Percentiles rank a stretch among this genome's conserved stretches.
These are phyloP conservation scores for Carassius carassius DNA, from an alignment of 2,113 vertebrate genomes.

Conservation along the genomic window DNA sequence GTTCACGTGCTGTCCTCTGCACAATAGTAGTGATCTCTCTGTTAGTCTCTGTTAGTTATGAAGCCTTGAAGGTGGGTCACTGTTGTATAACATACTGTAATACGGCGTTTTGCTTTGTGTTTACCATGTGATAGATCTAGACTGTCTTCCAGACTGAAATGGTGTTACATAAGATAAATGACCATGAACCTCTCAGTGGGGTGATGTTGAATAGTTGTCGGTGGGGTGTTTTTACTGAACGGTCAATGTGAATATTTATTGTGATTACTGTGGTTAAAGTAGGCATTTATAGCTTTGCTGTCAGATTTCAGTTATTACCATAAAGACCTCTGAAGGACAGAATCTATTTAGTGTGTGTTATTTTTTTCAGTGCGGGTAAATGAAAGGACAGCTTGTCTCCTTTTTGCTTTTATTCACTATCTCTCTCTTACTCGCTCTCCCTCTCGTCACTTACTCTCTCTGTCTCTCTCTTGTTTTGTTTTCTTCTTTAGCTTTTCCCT, in stretches of 20 bases:
- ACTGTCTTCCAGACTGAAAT: slow-evolving; percentile 17
- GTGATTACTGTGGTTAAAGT: slow-evolving; percentile 36
- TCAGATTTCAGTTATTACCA: slow-evolving; percentile 48
- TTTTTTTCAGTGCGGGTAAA: slow-evolving; percentile 45
- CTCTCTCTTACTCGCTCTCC: not conserved
- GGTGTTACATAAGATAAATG: not conserved
- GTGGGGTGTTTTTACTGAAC: slow-evolving; percentile 26
- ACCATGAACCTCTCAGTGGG: not conserved
- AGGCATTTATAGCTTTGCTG: slow-evolving; percentile 43
- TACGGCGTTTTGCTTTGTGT: not conserved
- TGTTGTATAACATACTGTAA: not conserved
- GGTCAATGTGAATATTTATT: slow-evolving; percentile 21
- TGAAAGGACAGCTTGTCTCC: slow-evolving; percentile 36
- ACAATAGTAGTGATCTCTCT: not conserved
- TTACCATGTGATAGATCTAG: not conserved
- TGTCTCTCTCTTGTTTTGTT: not conserved
- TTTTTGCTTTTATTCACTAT: not conserved
- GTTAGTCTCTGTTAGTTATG: not conserved
- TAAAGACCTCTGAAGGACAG: slow-evolving; percentile 49
- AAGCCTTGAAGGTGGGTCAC: slow-evolving; percentile 1
- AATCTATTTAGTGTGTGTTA: slow-evolving; percentile 18
- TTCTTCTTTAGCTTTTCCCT: not conserved
- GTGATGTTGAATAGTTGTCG: slow-evolving; percentile 7
- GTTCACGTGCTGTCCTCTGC: not conserved
- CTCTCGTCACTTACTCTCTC: not conserved